A percentile compares a stretch with the other conserved stretches of the same genome.
phyloP scores from a whole-genome alignment of 2,797 vertebrate species.

The Chanos chanos region DNA sequence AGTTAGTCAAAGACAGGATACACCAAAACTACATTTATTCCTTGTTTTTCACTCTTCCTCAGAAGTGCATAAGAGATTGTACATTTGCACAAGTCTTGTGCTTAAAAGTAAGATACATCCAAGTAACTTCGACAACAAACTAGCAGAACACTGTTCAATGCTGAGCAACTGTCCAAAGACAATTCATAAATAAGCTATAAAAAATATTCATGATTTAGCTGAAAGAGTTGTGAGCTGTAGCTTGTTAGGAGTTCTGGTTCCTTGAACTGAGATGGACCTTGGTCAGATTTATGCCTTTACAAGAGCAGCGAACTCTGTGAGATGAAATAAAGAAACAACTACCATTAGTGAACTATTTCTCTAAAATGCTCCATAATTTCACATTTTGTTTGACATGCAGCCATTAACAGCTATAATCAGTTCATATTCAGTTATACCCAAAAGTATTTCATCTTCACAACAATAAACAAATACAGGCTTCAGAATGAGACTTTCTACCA shows the following conservation, averaged over 20 bases:
- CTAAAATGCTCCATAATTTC: background rate
- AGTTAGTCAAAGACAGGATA: slow-evolving; percentile 48
- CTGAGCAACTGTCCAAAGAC: slow-evolving; percentile 66
- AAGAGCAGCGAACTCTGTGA: slow-evolving; percentile 73
- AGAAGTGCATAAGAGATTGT: slow-evolving; percentile 68
- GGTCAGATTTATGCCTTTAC: slow-evolving; percentile 78
- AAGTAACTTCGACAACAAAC: slow-evolving; percentile 57
- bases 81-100: slow-evolving; percentile 70
- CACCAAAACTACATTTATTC: slow-evolving; percentile 81
- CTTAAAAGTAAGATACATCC: slow-evolving; percentile 67
- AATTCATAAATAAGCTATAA: slow-evolving; percentile 81
- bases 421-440: too few species aligned
- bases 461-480: too few species aligned
- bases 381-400: too few species aligned
- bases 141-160: slow-evolving; percentile 58
- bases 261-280: slow-evolving; percentile 68
- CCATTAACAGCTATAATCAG: background rate
- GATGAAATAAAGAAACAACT: slow-evolving; percentile 56
- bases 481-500: too few species aligned
- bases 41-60: slow-evolving; percentile 78
- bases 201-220: slow-evolving; percentile 74
- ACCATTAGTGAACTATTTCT: slow-evolving; percentile 49
- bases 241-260: slow-evolving; percentile 68
- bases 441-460: too few species aligned
- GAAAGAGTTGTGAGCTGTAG: slow-evolving; percentile 62